Conservation (phyloP, 2,797 vertebrate genomes). For the Eleutherodactylus coqui region DNA sequence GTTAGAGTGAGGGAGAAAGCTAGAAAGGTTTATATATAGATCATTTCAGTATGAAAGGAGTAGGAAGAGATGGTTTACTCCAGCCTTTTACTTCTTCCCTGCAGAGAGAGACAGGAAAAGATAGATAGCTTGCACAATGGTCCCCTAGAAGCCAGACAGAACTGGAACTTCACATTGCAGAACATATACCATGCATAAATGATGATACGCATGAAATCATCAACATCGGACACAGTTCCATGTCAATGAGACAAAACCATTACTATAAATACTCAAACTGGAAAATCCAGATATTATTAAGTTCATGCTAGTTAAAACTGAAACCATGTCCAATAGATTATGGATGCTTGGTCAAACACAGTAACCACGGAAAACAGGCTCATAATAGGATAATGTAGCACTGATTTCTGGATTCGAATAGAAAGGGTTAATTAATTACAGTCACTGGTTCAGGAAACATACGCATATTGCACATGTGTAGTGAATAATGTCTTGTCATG, state of each 20-base stretch:
- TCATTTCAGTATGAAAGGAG: too few relatives aligned
- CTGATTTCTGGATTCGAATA: slow-evolving; percentile 24
- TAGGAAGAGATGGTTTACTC: too few relatives aligned
- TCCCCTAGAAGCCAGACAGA: too few relatives aligned
- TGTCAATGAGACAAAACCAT: neutral
- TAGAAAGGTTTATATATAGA: too few relatives aligned
- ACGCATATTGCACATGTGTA: neutral
- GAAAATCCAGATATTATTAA: neutral
- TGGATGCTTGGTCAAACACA: neutral
- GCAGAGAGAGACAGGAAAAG: too few relatives aligned
- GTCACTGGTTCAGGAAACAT: neutral
- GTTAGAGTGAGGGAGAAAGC: too few relatives aligned
- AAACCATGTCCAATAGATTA: slow-evolving; percentile 10
- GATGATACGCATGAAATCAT: neutral
- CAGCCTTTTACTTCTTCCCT: too few relatives aligned
- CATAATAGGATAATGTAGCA: neutral
- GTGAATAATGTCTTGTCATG: neutral
- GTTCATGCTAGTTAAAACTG: neutral
- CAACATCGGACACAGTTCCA: neutral
- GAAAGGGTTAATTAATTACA: neutral
- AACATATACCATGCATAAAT: neutral
- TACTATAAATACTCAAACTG: neutral
- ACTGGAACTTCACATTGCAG: too few relatives aligned
- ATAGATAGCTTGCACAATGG: too few relatives aligned
- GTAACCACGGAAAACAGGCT: neutral